Evolutionary conservation across 2,797 vertebrate genomes (phyloP).

Genomic region (Coracias cyanogaster): DNA sequence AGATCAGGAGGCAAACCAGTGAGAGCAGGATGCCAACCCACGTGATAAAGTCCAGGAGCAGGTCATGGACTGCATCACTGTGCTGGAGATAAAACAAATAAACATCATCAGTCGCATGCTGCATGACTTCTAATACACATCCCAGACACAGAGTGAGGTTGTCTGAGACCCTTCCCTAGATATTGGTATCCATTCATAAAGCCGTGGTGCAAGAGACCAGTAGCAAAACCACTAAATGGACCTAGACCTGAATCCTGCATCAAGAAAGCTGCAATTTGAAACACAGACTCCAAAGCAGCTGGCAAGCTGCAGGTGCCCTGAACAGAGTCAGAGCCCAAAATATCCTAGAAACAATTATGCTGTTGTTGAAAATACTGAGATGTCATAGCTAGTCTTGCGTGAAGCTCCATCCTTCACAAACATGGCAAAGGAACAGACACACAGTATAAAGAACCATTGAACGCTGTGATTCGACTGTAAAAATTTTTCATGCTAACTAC

Average conservation of each 20-base stretch:
- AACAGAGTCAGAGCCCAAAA: background rate
- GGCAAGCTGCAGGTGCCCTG: background rate
- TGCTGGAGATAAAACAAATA: conserved; percentile 80
- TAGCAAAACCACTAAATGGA: background rate
- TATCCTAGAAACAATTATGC: background rate
- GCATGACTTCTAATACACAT: background rate
- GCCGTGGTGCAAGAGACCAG: background rate
- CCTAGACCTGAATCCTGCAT: background rate
- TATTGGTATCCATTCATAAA: background rate
- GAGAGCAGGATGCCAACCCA: conserved; percentile 99
- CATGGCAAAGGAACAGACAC: background rate
- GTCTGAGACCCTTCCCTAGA: background rate
- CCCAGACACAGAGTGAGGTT: background rate
- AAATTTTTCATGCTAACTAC: background rate
- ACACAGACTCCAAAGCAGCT: background rate
- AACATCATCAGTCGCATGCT: background rate
- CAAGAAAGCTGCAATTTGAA: background rate
- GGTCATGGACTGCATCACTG: conserved; percentile 90
- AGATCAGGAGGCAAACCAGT: conserved; percentile 96
- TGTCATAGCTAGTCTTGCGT: accelerated
- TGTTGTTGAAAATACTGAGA: background rate
- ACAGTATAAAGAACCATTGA: background rate
- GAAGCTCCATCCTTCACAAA: background rate
- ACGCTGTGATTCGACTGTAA: background rate
- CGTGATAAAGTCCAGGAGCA: conserved; percentile 95